Evolutionary conservation across 2,113 vertebrate species (phyloP), one percentile per base, ranked within the genome.

Genomic region (Carassius auratus): DNA sequence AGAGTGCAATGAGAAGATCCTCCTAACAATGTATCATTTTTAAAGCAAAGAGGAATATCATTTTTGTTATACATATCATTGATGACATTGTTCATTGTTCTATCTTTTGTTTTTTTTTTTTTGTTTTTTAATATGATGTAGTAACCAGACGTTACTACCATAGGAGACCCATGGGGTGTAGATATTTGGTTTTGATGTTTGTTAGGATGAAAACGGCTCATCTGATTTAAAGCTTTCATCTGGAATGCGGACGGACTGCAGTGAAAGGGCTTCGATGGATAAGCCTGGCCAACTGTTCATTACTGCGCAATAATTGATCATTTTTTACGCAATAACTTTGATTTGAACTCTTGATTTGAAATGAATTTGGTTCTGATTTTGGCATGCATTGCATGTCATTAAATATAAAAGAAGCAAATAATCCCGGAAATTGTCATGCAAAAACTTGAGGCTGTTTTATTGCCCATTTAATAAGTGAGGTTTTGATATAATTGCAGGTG

Each of bases 1-100:
- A 76, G 83, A 59, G 84, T 88, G 86, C 86, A 89, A 88, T 88
- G 87, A 89, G 77, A 83, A 76, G 59, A 88, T 74, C 62, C 79
- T 78, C 76, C 76, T 74, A 23, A 23, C 80, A 82, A 81, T 85
- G 42, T 69, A 80, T 89, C 19, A 84, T 87, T 88, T 84, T 83
- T 52, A 68, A 89, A 81, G 83, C 71, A 76, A 89, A 81, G 36
- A 86, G 42, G 75, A 82, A 85, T 75, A 84, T 84, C 5, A n/a
- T 73, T 75, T 66, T 79, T 48, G 82, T 87, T 86, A 30, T 64
- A 50, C 30, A 85, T 75, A 76, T 88, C 68, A 76, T 87, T 84
- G 74, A 80, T 83, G 33, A 81, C 83, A 19, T 85, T 86, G 78
- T 84, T 85, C 19, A 23, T 81, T 79, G 80, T 59, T 80, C 19